Conservation (phyloP, 2,888 invertebrate genomes). For the Tricholauxania praeusta region DNA sequence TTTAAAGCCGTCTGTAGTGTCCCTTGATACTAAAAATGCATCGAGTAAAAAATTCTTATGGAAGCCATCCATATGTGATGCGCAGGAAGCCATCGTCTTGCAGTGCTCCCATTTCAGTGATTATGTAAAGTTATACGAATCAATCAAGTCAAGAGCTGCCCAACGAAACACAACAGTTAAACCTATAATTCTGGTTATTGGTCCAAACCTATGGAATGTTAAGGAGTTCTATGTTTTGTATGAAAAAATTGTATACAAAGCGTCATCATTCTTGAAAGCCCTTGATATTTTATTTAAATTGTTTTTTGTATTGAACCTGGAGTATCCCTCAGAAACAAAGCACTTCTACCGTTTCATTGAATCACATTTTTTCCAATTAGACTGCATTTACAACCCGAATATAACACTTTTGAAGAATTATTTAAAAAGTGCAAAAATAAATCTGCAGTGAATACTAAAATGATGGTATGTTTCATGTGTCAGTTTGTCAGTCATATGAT, state of each 20-base stretch:
- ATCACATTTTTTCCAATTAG: background rate
- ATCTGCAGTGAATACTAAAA: too few relatives aligned
- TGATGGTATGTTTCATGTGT: too few relatives aligned
- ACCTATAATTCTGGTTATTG: background rate
- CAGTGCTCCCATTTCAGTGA: background rate
- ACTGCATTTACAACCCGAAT: background rate
- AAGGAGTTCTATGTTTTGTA: background rate
- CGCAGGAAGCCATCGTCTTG: background rate
- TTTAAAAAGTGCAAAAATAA: slow-evolving; percentile 7
- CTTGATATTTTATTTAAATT: background rate
- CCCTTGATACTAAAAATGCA: background rate
- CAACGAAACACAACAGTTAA: background rate
- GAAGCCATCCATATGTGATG: slow-evolving; percentile 6
- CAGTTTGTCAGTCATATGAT: too few relatives aligned
- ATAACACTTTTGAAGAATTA: background rate
- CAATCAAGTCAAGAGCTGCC: background rate
- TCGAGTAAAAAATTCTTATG: background rate
- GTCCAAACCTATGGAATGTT: background rate
- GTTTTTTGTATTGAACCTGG: background rate
- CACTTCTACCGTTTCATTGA: background rate
- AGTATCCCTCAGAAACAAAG: background rate
- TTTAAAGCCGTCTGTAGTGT: background rate
- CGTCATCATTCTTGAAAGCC: background rate
- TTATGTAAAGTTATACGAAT: background rate
- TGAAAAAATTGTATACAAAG: slow-evolving; percentile 1